These are phyloP conservation scores for Antitype chi DNA, from an alignment of 2,888 invertebrate genomes.

Conservation along the genomic window DNA sequence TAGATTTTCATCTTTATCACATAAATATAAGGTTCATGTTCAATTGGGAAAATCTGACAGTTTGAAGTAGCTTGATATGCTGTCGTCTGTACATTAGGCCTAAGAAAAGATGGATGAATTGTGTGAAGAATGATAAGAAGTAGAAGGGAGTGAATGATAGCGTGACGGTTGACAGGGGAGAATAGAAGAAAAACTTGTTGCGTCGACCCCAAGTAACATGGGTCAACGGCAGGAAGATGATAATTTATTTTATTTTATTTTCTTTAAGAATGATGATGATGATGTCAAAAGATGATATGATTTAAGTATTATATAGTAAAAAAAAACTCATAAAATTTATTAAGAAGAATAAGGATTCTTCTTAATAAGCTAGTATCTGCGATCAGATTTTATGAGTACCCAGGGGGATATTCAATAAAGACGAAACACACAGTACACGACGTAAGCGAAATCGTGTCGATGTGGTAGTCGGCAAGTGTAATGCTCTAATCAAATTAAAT, in stretches of 20 bases:
- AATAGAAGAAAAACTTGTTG: not conserved
- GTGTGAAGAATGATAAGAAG: not conserved
- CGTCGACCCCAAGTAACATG: not conserved
- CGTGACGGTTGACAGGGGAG: not conserved
- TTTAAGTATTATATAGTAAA: not conserved
- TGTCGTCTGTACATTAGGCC: too few species aligned
- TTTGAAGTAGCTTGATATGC: too few species aligned
- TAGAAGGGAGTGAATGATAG: not conserved
- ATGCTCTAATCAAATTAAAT: constrained; percentile 56
- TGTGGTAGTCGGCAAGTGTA: constrained; percentile 10
- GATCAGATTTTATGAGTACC: too few species aligned
- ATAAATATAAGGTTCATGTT: too few species aligned
- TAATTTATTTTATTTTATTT: too few species aligned
- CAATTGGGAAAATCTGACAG: too few species aligned
- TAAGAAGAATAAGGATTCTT: too few species aligned
- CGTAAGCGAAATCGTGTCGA: constrained; percentile 12
- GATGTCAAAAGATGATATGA: not conserved
- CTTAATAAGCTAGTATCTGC: too few species aligned
- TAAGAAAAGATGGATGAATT: not conserved
- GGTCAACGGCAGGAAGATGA: not conserved
- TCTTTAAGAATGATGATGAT: too few species aligned
- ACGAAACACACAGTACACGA: not conserved
- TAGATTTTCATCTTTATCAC: too few species aligned
- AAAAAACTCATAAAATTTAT: not conserved
- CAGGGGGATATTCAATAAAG: too few species aligned